Conservation (phyloP, 2,888 invertebrate genomes). For the Hypomecis punctinalis region DNA sequence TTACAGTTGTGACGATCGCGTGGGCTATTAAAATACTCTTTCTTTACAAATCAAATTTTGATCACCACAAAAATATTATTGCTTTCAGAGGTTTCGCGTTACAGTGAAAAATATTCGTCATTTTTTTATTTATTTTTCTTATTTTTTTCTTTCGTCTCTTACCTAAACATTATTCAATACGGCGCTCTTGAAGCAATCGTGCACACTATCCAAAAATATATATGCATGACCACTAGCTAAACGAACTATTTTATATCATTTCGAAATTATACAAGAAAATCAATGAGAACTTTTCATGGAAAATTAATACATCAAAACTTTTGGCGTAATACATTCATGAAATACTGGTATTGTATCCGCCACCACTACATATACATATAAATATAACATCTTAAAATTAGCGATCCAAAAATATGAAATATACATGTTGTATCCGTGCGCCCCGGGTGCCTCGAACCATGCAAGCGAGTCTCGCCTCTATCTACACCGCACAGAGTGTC, state of each 20-base stretch:
- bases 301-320: conserved; percentile 85
- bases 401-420: conserved; percentile 86
- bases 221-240: conserved; percentile 84
- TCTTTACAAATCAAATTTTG: conserved; percentile 68
- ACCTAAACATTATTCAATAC: conserved; percentile 54
- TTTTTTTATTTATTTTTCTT: conserved; percentile 49
- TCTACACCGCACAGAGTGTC: conserved; percentile 42
- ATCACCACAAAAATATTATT: conserved; percentile 82
- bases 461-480: conserved; percentile 63
- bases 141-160: conserved; percentile 51
- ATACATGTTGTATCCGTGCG: conserved; percentile 82
- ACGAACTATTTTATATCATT: conserved; percentile 70
- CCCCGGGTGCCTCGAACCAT: conserved; percentile 70
- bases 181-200: conserved; percentile 78
- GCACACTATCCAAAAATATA: conserved; percentile 81
- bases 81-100: conserved; percentile 78
- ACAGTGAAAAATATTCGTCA: conserved; percentile 74
- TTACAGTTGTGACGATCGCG: conserved; percentile 72
- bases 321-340: conserved; percentile 82
- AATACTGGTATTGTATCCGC: conserved; percentile 82
- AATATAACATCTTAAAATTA: conserved; percentile 86
- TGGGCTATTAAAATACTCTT: conserved; percentile 78
- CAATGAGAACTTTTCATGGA: conserved; percentile 75
- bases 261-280: conserved; percentile 52
- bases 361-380: conserved; percentile 84